phyloP scores from a whole-genome alignment of 1,140 invertebrate genomes.

The Drosophila chauvacae region DNA sequence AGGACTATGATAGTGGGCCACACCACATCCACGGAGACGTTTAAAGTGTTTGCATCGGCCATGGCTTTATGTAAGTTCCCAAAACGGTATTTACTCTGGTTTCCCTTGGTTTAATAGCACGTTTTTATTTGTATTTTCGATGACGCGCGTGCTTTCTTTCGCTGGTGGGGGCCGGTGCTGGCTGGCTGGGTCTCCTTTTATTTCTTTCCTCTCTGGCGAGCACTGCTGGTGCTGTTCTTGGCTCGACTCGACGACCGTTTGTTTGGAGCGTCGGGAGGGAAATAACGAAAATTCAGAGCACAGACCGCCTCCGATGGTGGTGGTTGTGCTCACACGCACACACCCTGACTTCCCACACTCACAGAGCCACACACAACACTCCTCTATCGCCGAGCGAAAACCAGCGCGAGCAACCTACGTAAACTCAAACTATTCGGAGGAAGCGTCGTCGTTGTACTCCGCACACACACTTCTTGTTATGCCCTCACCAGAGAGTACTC shows the following conservation, averaged over 20 bases:
- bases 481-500: slow-evolving; percentile 1
- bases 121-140: slow-evolving; percentile 48
- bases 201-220: slow-evolving; percentile 35
- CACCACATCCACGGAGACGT: slow-evolving; percentile 63
- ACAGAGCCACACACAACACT: neutral
- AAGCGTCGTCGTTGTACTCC: slow-evolving; percentile 28
- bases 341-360: slow-evolving; percentile 13
- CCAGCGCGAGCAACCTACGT: slow-evolving; percentile 25
- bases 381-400: slow-evolving; percentile 12
- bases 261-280: slow-evolving; percentile 44
- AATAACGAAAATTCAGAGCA: slow-evolving; percentile 68
- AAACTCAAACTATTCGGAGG: slow-evolving; percentile 29
- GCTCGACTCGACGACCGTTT: slow-evolving; percentile 49
- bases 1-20: slow-evolving; percentile 54
- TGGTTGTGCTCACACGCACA: slow-evolving; percentile 25
- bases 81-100: slow-evolving; percentile 5
- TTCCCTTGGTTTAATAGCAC: slow-evolving; percentile 43
- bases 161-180: slow-evolving; percentile 8
- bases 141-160: slow-evolving; percentile 68
- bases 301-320: slow-evolving; percentile 31
- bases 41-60: slow-evolving; percentile 52
- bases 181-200: slow-evolving; percentile 60
- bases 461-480: slow-evolving; percentile 12
- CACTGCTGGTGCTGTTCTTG: slow-evolving; percentile 1
- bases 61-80: slow-evolving; percentile 63